Evolutionary conservation across 2,888 invertebrate species (phyloP), one percentile per base, ranked within the genome.

Genomic region (Macaria notata): DNA sequence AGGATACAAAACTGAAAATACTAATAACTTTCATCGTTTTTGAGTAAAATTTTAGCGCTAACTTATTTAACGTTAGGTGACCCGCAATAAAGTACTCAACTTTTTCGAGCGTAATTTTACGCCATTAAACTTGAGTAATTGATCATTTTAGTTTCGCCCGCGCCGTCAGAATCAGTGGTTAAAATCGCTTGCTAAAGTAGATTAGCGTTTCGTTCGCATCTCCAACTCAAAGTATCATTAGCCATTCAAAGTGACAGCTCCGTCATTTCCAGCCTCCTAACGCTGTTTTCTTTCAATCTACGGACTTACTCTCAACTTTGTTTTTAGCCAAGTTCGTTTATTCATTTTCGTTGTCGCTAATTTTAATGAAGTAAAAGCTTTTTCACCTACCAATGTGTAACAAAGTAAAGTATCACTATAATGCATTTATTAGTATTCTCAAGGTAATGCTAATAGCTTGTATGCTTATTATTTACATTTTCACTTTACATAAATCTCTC

Each of bases 211-310:
- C 31, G 6, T 31, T 47, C 53, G 43, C 36, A 19, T 47, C 45
- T 39, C 44, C 45, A 49, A 55, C 49, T 49, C 41, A 9, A 45
- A 49, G 55, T 46, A 55, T 49, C 49, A 55, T 49, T 49, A 45
- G 49, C 31, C 38, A 56, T 47, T 51, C 51, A 42, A 29, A 56
- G 46, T 46, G 46, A 55, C 46, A 49, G 30, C 51, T 9, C 7
- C 56, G 51, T 51, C 50, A 51, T 43, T 51, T 44, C 43, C 56
- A 56, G 46, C 47, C 36, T 31, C 50, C 31, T 46, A 56, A 47
- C 33, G 33, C 42, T 56, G 56, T 56, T 56, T 56, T 50, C 47
- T 51, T 56, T 56, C 51, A 56, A 51, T 56, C 51, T 51, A 29
- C 4, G 41, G 56, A 38, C 36, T 50, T 50, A 43, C 38, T 43